Evolutionary conservation across 2,888 invertebrate species (phyloP).

Genomic region (Eulithis prunata): DNA sequence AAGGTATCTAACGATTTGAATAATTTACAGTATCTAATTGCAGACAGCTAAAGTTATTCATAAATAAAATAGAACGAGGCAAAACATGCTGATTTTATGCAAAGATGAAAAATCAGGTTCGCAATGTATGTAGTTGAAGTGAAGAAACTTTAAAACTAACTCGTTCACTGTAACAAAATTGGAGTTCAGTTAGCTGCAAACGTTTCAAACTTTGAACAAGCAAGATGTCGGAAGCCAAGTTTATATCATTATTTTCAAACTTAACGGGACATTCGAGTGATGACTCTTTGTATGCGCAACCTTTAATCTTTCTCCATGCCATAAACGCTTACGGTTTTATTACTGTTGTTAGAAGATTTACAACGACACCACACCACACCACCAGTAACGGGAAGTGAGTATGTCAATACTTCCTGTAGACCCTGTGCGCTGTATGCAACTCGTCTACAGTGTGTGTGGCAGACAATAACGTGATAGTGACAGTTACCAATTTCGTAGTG

Average conservation of each 20-base stretch:
- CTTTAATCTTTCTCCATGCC: slow-evolving; percentile 4
- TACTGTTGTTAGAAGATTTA: slow-evolving; percentile 9
- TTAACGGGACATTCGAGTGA: slow-evolving; percentile 13
- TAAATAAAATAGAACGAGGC: slow-evolving; percentile 7
- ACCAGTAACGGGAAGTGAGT: slow-evolving; percentile 10
- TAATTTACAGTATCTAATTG: slow-evolving; percentile 15
- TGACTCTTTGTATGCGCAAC: slow-evolving; percentile 14
- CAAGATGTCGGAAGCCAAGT: slow-evolving; percentile 21
- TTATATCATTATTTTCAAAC: slow-evolving; percentile 16
- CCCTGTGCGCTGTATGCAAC: not conserved
- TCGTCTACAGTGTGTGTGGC: not conserved
- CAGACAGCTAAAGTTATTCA: slow-evolving; percentile 6
- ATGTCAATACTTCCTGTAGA: slow-evolving; percentile 11
- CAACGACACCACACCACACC: slow-evolving; percentile 8
- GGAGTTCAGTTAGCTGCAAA: slow-evolving; percentile 10
- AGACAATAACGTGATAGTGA: not conserved
- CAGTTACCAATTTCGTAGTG: not conserved
- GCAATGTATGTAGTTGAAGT: slow-evolving; percentile 8
- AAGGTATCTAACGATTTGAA: slow-evolving; percentile 7
- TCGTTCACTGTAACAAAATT: slow-evolving; percentile 14
- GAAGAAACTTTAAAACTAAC: slow-evolving; percentile 21
- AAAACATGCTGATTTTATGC: slow-evolving; percentile 22
- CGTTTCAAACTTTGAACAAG: slow-evolving; percentile 17
- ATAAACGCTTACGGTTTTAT: slow-evolving; percentile 5
- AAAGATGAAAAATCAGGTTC: slow-evolving; percentile 12